Conservation (phyloP, 2,113 vertebrate genomes). For the Phaethornis superciliosus region DNA sequence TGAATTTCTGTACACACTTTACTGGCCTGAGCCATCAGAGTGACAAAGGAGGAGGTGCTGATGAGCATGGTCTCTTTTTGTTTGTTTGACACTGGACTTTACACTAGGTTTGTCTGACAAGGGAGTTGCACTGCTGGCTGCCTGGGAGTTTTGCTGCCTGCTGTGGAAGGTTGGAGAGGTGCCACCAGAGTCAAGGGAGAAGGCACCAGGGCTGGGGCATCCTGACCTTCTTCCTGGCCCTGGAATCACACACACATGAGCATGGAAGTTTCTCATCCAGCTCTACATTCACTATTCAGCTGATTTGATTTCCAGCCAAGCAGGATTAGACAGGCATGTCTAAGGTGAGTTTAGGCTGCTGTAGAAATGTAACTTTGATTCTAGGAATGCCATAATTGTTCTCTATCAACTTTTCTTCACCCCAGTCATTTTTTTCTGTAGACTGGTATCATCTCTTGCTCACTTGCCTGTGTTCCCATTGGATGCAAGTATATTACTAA, state of each 20-base stretch:
- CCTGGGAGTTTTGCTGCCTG: accelerated
- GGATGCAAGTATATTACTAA: slow-evolving; percentile 10
- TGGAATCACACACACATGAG: not conserved
- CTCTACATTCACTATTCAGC: not conserved
- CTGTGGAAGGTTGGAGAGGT: not conserved
- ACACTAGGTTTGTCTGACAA: not conserved
- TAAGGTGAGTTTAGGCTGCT: not conserved
- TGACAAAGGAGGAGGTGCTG: not conserved
- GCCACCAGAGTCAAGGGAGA: not conserved
- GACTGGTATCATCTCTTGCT: not conserved
- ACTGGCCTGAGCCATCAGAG: not conserved
- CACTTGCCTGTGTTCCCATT: not conserved
- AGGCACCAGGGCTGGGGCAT: not conserved
- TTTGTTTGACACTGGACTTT: not conserved
- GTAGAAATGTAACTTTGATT: not conserved
- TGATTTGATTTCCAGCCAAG: not conserved
- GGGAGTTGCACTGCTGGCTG: not conserved
- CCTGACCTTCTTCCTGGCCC: not conserved
- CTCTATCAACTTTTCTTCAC: not conserved
- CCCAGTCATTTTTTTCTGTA: not conserved
- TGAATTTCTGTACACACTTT: not conserved
- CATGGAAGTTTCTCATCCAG: not conserved
- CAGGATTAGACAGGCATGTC: not conserved
- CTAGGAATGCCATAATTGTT: not conserved
- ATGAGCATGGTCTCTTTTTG: not conserved